Conservation (phyloP, 2,888 invertebrate species). For the Pristionchus exspectatus region DNA sequence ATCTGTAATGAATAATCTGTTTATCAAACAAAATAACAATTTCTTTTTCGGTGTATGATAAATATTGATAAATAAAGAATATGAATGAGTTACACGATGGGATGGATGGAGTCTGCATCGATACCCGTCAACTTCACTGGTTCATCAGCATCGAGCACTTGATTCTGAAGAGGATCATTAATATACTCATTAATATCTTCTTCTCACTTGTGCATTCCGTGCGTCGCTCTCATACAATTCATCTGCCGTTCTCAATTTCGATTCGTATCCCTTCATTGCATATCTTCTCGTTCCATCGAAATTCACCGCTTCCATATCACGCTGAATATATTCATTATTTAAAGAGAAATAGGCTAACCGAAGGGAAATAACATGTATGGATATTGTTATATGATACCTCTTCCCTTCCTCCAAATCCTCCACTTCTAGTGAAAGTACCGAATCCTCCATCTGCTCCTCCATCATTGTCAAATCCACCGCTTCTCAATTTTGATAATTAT, state of each 20-base stretch:
- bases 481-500: background rate
- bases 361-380: background rate
- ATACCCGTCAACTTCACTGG: slow-evolving; percentile 20
- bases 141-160: slow-evolving; percentile 44
- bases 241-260: background rate
- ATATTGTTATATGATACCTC: background rate
- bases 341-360: too few relatives aligned
- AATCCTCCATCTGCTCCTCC: background rate
- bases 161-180: background rate
- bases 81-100: background rate
- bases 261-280: background rate
- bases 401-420: background rate
- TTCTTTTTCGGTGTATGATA: too few relatives aligned
- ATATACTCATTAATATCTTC: background rate
- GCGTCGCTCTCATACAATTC: slow-evolving; percentile 49
- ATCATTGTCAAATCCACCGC: background rate
- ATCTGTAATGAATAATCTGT: slow-evolving; percentile 44
- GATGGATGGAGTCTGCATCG: slow-evolving; percentile 5
- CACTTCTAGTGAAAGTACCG: background rate
- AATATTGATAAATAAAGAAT: too few relatives aligned
- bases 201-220: background rate
- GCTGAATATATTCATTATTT: background rate
- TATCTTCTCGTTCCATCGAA: background rate
- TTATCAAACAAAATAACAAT: too few relatives aligned
- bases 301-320: slow-evolving; percentile 11